Evolutionary conservation across 2,797 vertebrate genomes (phyloP), one percentile per base, ranked within the genome.

Genomic region (Poecilia picta): DNA sequence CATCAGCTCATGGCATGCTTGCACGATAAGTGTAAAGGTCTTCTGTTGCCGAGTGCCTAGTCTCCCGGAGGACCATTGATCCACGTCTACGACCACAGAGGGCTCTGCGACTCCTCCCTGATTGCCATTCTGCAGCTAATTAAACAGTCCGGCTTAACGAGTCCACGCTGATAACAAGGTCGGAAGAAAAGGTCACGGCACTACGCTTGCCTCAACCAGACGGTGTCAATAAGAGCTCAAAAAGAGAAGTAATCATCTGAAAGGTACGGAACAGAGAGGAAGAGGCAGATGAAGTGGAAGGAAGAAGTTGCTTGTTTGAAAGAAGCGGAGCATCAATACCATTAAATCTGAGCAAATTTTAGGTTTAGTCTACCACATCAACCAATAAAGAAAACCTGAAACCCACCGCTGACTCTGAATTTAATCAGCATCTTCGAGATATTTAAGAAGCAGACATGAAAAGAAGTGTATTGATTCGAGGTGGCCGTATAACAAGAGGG

Each of bases 61-160:
- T 62, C 88, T 92, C 92, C 89, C 92, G 45, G 87, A 90, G 88
- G 93, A 85, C 80, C 90, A 94, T 92, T 90, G 92, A 95, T 93
- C 92, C 90, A 43, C 90, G 86, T 90, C 87, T 73, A 25, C 68
- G 86, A 83, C 83, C 87, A 81, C 76, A 43, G 85, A 89, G 85
- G 87, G 86, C 76, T 82, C 88, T 75, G 75, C 4, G 51, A 36
- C 89, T 91, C 87, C 85, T 89, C 87, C 89, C 89, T 88, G 87
- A 90, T 92, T 90, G 88, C 84, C 84, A 81, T 80, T 81, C 84
- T 47, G 10, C 87, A 75, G 89, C 91, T 94, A 95, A 94, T 94
- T 93, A 94, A 94, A 93, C 91, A 91, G 90, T 77, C 84, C 72
- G 53, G 80, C 82, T 90, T 93, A 93, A 94, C 85, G 89, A 92